Conservation (phyloP, 1,140 invertebrate species). For the Conus ventricosus region DNA sequence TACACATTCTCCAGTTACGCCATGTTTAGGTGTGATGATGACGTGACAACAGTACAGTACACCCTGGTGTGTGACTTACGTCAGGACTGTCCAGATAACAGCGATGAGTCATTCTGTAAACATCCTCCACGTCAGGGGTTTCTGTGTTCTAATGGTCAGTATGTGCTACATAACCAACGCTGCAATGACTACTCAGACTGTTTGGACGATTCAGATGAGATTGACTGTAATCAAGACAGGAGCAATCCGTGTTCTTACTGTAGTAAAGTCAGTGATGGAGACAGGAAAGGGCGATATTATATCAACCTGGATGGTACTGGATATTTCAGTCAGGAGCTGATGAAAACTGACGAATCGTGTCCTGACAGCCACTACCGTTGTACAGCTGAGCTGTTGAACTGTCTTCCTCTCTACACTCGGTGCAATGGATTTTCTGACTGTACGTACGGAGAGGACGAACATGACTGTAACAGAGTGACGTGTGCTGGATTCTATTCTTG, state of each 20-base stretch:
- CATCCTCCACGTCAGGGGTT: background rate
- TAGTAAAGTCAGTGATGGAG: background rate
- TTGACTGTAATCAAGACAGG: background rate
- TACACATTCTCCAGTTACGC: background rate
- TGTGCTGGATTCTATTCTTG: background rate
- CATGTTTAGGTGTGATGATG: background rate
- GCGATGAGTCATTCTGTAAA: constrained; percentile 1
- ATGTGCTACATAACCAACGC: background rate
- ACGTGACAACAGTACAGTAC: background rate
- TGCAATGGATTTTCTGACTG: background rate
- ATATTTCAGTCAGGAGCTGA: background rate
- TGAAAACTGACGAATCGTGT: background rate
- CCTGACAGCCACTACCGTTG: constrained; percentile 15
- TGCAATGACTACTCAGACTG: background rate
- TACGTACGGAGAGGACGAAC: background rate
- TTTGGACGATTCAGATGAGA: background rate
- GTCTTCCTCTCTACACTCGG: background rate
- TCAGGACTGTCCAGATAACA: background rate
- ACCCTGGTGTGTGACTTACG: constrained; percentile 18
- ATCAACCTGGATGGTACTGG: background rate
- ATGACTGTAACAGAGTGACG: background rate
- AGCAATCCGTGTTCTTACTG: too few relatives aligned
- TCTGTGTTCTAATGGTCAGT: background rate
- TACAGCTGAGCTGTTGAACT: background rate
- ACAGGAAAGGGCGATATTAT: background rate